Evolutionary conservation across 53 echinoderm and acorn worm genomes (phyloP), one percentile per base, ranked within the genome.

Genomic region (Crossaster papposus): DNA sequence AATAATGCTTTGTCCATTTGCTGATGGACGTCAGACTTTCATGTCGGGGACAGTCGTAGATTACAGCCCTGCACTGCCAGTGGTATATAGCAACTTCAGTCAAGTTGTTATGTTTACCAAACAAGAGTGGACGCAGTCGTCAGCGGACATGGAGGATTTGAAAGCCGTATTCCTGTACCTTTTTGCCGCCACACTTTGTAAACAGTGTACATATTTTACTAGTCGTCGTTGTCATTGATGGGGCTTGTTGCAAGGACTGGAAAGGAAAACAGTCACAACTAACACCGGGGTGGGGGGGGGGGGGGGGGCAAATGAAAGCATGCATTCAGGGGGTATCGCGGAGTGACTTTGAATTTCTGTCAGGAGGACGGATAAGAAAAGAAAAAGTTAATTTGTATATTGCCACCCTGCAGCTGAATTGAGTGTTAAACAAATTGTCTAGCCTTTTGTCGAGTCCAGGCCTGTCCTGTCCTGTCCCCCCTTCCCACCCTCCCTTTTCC

Each of bases 371-470:
- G 52, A 71, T 24, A 22, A 62, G 33, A 20, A 64, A 63, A 30
- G 34, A 58, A 58, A 51, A 65, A 51, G 17, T 82, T 63, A 70
- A 85, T 22, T 84, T 85, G 85, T 85, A 72, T 73, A 85, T 72
- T 72, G 85, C 85, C 87, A 87, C 87, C 87, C 87, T 87, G 87
- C 87, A 87, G 87, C 87, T 87, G 87, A 87, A 51, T 75, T 87
- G 73, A 85, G 72, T 72, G 38, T 85, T 54, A 80, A 71, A 85
- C 38, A 65, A 80, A 80, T 2, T 35, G 15, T 78, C 14, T 44
- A 78, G 33, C 51, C 72, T 30, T 29, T 52, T 85, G 53, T 72
- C 17, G 53, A 34, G 53, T 70, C 37, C 35, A 51, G 72, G 15
- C 53, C 73, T 30, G 31, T 73, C 30, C 72, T 30, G 4, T 36